Conservation (phyloP, 2,113 vertebrate genomes). For the Mustela lutreola region DNA sequence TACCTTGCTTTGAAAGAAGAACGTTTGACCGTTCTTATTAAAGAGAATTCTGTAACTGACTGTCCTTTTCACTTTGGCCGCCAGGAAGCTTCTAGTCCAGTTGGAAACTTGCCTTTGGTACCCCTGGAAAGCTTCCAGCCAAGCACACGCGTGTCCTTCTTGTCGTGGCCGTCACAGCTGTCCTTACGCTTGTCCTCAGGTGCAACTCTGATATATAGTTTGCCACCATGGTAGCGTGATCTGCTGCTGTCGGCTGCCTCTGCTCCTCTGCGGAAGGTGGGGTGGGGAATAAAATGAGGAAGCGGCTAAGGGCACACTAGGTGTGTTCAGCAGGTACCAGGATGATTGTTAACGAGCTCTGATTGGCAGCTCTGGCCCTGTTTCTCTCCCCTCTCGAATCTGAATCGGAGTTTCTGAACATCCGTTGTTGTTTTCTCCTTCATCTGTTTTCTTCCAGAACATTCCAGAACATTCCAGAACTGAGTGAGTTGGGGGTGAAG, state of each 20-base stretch:
- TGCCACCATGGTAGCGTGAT: background rate
- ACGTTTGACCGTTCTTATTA: background rate
- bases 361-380: background rate
- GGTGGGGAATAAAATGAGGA: background rate
- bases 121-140: background rate
- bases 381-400: background rate
- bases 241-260: background rate
- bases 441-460: background rate
- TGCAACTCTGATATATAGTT: background rate
- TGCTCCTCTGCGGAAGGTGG: background rate
- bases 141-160: background rate
- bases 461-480: background rate
- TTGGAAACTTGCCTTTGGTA: background rate
- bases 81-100: background rate
- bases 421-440: background rate
- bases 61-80: background rate
- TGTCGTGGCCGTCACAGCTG: accelerated
- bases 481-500: background rate
- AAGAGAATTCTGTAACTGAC: background rate
- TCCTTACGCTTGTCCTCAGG: background rate
- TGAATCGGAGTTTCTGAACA: background rate
- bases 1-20: background rate
- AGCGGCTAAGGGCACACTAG: background rate
- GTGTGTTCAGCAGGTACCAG: accelerated
- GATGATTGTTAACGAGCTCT: background rate